Evolutionary conservation across 1,140 invertebrate species (phyloP).

Genomic region (Globodera ellingtonae): DNA sequence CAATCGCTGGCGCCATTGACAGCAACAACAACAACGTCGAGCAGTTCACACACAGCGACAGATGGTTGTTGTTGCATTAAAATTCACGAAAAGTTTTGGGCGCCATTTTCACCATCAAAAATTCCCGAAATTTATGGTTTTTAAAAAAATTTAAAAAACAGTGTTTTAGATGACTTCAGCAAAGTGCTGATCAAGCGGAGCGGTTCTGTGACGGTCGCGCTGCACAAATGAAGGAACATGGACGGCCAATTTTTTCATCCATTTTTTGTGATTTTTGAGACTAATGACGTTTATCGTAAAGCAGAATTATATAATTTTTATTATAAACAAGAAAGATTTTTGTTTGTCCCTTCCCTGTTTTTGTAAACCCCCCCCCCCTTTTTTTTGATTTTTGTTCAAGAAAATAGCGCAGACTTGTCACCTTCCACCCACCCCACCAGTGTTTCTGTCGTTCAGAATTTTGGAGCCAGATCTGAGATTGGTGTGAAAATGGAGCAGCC

Average conservation of each 20-base stretch:
- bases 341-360: no score
- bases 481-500: no score
- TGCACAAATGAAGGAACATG: slow-evolving; percentile 5
- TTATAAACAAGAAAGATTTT: no score
- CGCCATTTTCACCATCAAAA: not conserved
- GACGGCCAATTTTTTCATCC: not conserved
- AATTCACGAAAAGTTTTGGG: not conserved
- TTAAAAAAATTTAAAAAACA: not conserved
- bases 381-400: no score
- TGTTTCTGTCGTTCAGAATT: no score
- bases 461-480: no score
- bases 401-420: no score
- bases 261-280: not conserved
- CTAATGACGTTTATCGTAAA: not conserved
- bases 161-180: not conserved
- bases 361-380: no score
- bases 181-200: slow-evolving; percentile 21
- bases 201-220: slow-evolving; percentile 14
- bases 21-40: not conserved
- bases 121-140: not conserved
- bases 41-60: not conserved
- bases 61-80: not conserved
- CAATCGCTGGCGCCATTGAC: not conserved
- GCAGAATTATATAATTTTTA: no score
- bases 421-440: no score